Base-by-base conservation (phyloP, 2,888 invertebrate species). In the Torymus auratus region DNA sequence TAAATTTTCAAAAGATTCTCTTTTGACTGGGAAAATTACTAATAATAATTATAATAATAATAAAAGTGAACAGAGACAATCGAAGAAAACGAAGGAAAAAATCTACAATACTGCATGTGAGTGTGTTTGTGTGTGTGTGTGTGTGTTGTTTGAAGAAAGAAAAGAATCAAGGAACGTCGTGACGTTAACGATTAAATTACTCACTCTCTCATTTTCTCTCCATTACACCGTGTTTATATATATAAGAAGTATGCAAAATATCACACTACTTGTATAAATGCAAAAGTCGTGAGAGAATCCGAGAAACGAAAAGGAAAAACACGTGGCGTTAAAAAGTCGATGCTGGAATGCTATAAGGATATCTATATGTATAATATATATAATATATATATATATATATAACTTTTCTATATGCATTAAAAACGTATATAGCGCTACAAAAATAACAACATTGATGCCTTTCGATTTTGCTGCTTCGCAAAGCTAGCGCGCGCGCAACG, bases 381-480 rank as follows among this genome's bases (percentile, higher is more conserved):
- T 28, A 28, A 5, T 28, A 20, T 20, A 20, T 28, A 28, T 28
- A 28, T 28, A 28, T 28, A 28, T 28, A 7, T 28, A 76, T 68
- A 71, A 80, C 55, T 78, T 76, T n/a, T 80, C 64, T 69, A 81
- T 28, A 28, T 78, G 75, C 75, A 76, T 78, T 65, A 75, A 83
- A 81, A 81, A 70, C 28, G 28, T 28, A 53, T 78, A 76, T 64
- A 81, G 72, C 75, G 62, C 81, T 81, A 80, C 64, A 78, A 78
- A 82, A 83, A 83, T 73, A 81, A 79, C 70, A 73, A 81, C 78
- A 81, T 74, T 15, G 69, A 78, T 76, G 78, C 68, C 68, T 78
- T 73, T 75, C 14, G 62, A 58, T 79, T 70, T 82, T 67, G 55
- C 62, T 76, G 58, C 28, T 28, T 28, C 28, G 28, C 28, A 28